Evolutionary conservation across 2,888 invertebrate genomes (phyloP).

Genomic region (Cephonodes hylas): DNA sequence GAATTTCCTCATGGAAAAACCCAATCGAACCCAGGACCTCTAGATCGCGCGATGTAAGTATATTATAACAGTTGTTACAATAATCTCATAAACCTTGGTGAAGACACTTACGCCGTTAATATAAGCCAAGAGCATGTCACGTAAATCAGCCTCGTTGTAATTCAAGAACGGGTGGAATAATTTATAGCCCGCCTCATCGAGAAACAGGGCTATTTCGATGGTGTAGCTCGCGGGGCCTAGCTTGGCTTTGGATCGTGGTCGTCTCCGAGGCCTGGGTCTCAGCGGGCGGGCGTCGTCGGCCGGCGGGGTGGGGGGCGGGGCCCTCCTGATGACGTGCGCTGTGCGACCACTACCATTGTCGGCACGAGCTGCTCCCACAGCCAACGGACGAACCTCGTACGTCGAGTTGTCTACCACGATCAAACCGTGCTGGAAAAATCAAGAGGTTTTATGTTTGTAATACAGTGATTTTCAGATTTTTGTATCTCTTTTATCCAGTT

Average conservation of each 20-base stretch:
- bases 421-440: constrained; percentile 82
- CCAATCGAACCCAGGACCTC: no score
- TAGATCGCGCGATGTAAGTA: no score
- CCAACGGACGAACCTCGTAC: constrained; percentile 85
- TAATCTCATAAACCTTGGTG: background rate
- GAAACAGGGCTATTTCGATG: constrained; percentile 87
- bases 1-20: no score
- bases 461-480: no score
- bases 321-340: constrained; percentile 82
- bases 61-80: background rate
- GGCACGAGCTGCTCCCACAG: constrained; percentile 58
- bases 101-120: constrained; percentile 84
- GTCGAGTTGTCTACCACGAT: constrained; percentile 85
- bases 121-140: constrained; percentile 89
- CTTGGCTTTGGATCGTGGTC: constrained; percentile 49
- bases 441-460: background rate
- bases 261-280: constrained; percentile 50
- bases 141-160: constrained; percentile 83
- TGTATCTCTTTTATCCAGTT: no score
- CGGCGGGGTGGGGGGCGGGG: constrained; percentile 65
- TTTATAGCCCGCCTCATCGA: constrained; percentile 87
- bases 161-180: constrained; percentile 85
- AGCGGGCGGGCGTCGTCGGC: constrained; percentile 67
- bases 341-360: constrained; percentile 56
- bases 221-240: constrained; percentile 73